Evolutionary conservation across 2,113 vertebrate genomes (phyloP), one percentile per base, ranked within the genome.

Genomic region (Xyliphius kryptos): DNA sequence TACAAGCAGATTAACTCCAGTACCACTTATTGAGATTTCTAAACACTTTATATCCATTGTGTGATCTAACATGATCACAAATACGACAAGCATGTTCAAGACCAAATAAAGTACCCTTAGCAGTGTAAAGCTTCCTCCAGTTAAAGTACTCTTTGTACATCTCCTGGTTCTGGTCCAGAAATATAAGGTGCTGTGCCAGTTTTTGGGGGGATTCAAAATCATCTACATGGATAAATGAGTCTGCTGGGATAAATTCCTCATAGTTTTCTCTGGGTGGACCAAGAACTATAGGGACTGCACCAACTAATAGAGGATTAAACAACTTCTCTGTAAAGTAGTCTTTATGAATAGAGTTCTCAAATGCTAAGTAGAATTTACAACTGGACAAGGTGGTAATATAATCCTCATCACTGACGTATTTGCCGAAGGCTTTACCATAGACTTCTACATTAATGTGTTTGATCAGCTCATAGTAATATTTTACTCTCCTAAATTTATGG

Each of bases 251-350:
- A 19, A 87, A 87, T 65, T 87, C 85, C 67, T 92, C 89, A 60
- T 92, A 92, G 71, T 89, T 91, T 79, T 88, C 83, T 74, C 89
- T 89, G 41, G 88, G 68, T 44, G 91, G 87, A 2, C 91, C 91
- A 14, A 94, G 41, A 62, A 90, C 89, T 19, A 92, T 73, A 11
- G 91, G 91, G 19, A 94, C 89, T 10, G 85, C 88, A 57, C 89
- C 90, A 0, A 85, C 76, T 10, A 73, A 64, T 68, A 92, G 70
- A 47, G 90, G 88, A 26, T 85, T 86, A 62, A 82, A 92, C 58
- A 92, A 79, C 80, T 94, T 94, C 73, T 94, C 91, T 3, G 91
- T 91, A 64, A 94, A 89, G 56, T 94, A 94, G 82, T 94, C 90
- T 81, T 85, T 88, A 71, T 89, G 80, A 55, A 90, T 82, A 19